These are phyloP conservation scores for Osmoderma eremita DNA, from an alignment of 2,888 invertebrate genomes.

Conservation along the genomic window DNA sequence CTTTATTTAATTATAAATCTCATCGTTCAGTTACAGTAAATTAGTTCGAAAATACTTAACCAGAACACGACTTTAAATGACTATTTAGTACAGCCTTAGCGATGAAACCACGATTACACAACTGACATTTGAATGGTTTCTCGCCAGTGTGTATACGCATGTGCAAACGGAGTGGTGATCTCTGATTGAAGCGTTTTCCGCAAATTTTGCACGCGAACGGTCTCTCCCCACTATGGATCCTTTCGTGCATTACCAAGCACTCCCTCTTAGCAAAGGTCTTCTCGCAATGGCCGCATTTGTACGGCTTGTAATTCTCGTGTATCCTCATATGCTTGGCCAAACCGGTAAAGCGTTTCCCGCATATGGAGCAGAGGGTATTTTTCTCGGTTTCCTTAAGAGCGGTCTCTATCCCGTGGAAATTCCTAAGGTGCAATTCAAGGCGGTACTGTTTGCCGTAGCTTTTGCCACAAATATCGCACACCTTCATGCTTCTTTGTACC, in stretches of 20 bases:
- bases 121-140: conserved; percentile 51
- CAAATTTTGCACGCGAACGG: conserved; percentile 58
- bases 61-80: conserved; percentile 67
- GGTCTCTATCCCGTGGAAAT: no score
- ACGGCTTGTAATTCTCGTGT: conserved; percentile 53
- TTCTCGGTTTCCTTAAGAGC: no score
- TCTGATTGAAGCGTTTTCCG: conserved; percentile 57
- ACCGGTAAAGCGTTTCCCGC: conserved; percentile 40
- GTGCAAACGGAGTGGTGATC: conserved; percentile 52
- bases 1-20: no score
- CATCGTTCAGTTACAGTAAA: conserved; percentile 38
- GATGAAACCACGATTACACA: conserved; percentile 52
- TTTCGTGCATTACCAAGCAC: conserved; percentile 51
- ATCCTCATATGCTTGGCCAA: conserved; percentile 52
- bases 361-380: no score
- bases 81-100: conserved; percentile 61
- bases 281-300: conserved; percentile 52
- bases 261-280: conserved; percentile 53
- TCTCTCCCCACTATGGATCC: conserved; percentile 54
- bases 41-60: conserved; percentile 37
- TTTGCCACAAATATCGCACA: no score
- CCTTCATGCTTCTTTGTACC: no score
- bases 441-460: no score
- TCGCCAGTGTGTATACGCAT: conserved; percentile 52
- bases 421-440: no score